Evolutionary conservation across 2,888 invertebrate species (phyloP).

Genomic region (Anthrax anthrax): DNA sequence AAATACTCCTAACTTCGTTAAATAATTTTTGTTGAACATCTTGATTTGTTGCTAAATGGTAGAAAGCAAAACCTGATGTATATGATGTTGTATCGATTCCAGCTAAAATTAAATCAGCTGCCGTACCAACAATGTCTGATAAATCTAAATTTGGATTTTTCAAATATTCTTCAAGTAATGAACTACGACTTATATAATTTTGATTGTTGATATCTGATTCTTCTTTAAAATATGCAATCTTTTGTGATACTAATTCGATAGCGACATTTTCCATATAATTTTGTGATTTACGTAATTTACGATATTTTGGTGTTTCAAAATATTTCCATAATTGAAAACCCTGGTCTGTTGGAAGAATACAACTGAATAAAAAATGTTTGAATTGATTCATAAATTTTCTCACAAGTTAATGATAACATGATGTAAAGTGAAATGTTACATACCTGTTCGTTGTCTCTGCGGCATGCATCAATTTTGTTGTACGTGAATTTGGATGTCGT

Average conservation of each 20-base stretch:
- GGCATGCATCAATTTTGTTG: conserved; percentile 53
- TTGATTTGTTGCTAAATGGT: conserved; percentile 60
- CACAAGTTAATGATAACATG: too few relatives aligned
- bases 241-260: conserved; percentile 45
- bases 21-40: conserved; percentile 51
- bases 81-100: conserved; percentile 78
- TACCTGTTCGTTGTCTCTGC: conserved; percentile 58
- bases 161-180: conserved; percentile 54
- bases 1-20: conserved; percentile 43
- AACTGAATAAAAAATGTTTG: conserved; percentile 8
- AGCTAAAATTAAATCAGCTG: conserved; percentile 70
- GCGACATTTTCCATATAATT: conserved; percentile 59
- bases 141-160: conserved; percentile 52
- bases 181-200: conserved; percentile 20
- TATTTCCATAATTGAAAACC: conserved; percentile 44
- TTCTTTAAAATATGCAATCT: conserved; percentile 37
- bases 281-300: conserved; percentile 50
- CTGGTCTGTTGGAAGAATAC: conserved; percentile 32
- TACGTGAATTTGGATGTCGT: conserved; percentile 42
- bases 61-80: conserved; percentile 59
- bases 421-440: too few relatives aligned
- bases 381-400: too few relatives aligned
- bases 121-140: conserved; percentile 70
- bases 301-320: conserved; percentile 58
- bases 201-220: conserved; percentile 1